Conservation (phyloP, 2,888 invertebrate genomes). For the Dysmachus trigonus region DNA sequence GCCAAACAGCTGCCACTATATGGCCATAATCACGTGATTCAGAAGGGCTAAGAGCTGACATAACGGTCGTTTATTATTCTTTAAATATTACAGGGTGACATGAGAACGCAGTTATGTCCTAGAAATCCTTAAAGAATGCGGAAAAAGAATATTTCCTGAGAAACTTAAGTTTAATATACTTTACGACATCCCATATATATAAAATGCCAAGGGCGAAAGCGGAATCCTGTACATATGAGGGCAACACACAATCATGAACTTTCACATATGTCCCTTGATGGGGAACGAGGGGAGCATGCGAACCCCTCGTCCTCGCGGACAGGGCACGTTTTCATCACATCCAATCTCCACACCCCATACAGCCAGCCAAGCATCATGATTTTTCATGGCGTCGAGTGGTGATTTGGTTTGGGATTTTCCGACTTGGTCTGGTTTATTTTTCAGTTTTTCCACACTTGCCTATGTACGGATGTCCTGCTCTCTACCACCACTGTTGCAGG, state of each 20-base stretch:
- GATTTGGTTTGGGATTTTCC: conserved; percentile 46
- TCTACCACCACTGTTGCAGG: not conserved
- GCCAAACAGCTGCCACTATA: not conserved
- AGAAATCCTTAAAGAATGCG: conserved; percentile 25
- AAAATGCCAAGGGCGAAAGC: conserved; percentile 24
- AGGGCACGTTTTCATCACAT: conserved; percentile 44
- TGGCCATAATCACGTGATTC: conserved; percentile 17
- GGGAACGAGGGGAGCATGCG: not conserved
- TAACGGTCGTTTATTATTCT: conserved; percentile 3
- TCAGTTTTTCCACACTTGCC: conserved; percentile 24
- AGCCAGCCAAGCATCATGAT: conserved; percentile 44
- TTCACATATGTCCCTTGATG: conserved; percentile 36
- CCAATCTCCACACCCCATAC: conserved; percentile 47
- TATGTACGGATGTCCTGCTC: not conserved
- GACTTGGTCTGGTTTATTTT: conserved; percentile 39
- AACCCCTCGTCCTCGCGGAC: not conserved
- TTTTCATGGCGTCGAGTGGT: conserved; percentile 49
- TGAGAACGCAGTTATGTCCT: conserved; percentile 3
- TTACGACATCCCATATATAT: conserved; percentile 28
- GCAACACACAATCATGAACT: conserved; percentile 26
- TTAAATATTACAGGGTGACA: conserved; percentile 17
- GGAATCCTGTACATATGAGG: conserved; percentile 21
- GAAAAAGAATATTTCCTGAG: conserved; percentile 11
- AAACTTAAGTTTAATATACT: conserved; percentile 41
- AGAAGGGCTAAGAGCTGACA: not conserved